Conservation (phyloP, 2,797 vertebrate genomes). For the Phataginus tetradactyla region DNA sequence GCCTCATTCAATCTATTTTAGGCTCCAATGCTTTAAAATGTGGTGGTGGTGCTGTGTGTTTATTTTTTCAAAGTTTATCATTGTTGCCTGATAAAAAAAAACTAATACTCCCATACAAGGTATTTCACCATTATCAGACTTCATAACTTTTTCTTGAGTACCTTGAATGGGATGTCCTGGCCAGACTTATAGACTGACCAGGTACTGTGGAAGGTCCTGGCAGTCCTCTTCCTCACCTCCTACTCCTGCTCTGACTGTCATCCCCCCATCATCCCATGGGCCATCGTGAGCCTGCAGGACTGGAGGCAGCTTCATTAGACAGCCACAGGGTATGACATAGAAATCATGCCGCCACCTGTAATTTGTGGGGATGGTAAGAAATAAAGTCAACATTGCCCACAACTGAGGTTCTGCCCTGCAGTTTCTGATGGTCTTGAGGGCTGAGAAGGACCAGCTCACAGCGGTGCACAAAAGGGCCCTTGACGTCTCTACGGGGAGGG, state of each 20-base stretch:
- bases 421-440: rapidly evolving
- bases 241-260: no score
- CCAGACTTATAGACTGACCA: rapidly evolving
- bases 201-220: rapidly evolving
- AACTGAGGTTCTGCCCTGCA: neutral
- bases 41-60: no score
- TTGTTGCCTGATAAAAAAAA: neutral
- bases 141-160: neutral
- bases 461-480: neutral
- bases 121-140: neutral
- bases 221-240: neutral
- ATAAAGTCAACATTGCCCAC: neutral
- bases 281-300: neutral
- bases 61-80: neutral
- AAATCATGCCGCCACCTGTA: neutral
- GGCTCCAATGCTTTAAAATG: neutral
- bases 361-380: neutral
- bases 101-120: neutral
- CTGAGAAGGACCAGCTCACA: neutral
- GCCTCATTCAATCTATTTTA: neutral
- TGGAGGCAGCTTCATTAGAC: no score
- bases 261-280: neutral
- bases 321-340: neutral
- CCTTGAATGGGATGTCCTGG: rapidly evolving
- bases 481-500: neutral